Evolutionary conservation across 2,113 vertebrate genomes (phyloP), one percentile per base, ranked within the genome.

Genomic region (Misgurnus mizolepis): DNA sequence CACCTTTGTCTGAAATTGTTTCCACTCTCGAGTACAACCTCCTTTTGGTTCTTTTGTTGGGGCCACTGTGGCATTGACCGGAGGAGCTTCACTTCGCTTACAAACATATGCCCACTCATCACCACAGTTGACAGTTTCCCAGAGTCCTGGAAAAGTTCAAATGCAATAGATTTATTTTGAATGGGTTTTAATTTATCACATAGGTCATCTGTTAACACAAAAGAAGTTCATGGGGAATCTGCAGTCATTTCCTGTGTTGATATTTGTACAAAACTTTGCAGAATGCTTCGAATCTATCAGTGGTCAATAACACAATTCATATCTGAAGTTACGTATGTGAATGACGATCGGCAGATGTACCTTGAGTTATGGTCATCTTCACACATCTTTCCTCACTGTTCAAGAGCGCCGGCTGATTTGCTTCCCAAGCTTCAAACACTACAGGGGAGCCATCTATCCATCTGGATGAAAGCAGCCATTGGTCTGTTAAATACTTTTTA

Each of bases 311-410:
- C 3, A 71, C 9, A 56, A 56, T 27, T 11, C 22, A 49, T 18
- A 5, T 58, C 7, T 58, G 71, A 18, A 58, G 17, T 56, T 18
- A 56, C n/a, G 2, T 18, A 8, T 18, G 17, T 18, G 5, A 50
- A 5, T 5, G 12, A 56, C 6, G 53, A 55, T 56, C 14, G 6
- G 15, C 53, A n/a, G 17, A 62, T 49, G 8, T 74, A 99, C 97
- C 97, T 93, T 93, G 92, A 67, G 85, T 89, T 82, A 83, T 90
- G 67, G 89, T 91, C 89, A 98, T 95, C 9, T 78, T 74, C 6
- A 95, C 96, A 84, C 97, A 99, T 86, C 94, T 96, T 89, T 97
- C 92, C 90, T 96, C 95, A 7, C 92, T 94, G 78, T 91, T 92
- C 70, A 93, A 84, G 64, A 95, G 87, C 83, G 95, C 93, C 1